Conservation (phyloP, 1,140 invertebrate genomes). For the Nasonia longicornis region DNA sequence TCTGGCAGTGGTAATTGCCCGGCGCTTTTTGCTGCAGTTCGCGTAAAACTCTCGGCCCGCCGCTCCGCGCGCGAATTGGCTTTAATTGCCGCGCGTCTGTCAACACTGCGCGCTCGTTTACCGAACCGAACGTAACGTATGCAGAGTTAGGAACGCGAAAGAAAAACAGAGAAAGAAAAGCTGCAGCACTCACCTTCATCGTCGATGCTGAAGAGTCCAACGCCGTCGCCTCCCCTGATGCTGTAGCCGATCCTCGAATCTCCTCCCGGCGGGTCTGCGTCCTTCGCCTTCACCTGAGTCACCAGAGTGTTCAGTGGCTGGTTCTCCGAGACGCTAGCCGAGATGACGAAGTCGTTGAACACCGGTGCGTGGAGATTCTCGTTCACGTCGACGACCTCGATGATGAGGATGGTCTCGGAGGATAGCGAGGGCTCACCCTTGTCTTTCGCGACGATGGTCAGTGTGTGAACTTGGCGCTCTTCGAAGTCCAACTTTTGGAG, state of each 20-base stretch:
- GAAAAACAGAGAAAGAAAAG: slow-evolving; percentile 2
- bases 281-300: slow-evolving; percentile 81
- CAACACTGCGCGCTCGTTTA: not conserved
- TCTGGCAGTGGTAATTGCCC: not conserved
- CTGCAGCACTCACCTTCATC: slow-evolving; percentile 79
- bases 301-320: slow-evolving; percentile 80
- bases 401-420: slow-evolving; percentile 81
- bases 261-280: slow-evolving; percentile 81
- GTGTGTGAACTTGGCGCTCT: slow-evolving; percentile 86
- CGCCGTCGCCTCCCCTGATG: slow-evolving; percentile 88
- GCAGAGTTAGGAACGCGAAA: not conserved
- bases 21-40: not conserved
- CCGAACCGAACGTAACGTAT: not conserved
- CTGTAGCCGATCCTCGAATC: slow-evolving; percentile 88
- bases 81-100: not conserved
- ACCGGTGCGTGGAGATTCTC: slow-evolving; percentile 88
- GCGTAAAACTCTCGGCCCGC: not conserved
- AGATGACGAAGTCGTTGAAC: slow-evolving; percentile 85
- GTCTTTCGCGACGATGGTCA: slow-evolving; percentile 87
- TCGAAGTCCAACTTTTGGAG: slow-evolving; percentile 86
- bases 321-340: slow-evolving; percentile 81
- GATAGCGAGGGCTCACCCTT: slow-evolving; percentile 79
- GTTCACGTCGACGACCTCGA: slow-evolving; percentile 94
- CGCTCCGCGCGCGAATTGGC: not conserved
- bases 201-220: slow-evolving; percentile 92